Base-by-base conservation (phyloP, 2,888 invertebrate genomes). In the Ornithoptera priamus region DNA sequence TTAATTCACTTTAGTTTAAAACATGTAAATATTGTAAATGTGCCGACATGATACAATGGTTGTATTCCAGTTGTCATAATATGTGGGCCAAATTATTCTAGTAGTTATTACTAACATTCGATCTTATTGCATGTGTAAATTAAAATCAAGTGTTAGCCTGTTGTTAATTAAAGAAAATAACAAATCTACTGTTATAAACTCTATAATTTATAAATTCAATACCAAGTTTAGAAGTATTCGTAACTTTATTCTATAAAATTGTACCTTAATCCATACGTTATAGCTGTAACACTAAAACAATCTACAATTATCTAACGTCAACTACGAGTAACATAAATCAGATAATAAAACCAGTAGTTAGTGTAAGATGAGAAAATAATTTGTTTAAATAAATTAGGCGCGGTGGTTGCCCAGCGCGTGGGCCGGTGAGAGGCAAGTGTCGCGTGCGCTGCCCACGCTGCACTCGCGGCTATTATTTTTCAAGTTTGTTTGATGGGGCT, bases 381-480 rank as follows among this genome's bases (percentile, higher is more conserved):
- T 87, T 88, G 85, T 88, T 87, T 83, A 86, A 84, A 87, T 87
- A 86, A 87, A 86, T 88, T 84, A 88, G 80, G 80, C 74, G 72
- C 77, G 72, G 80, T 76, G 71, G 74, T 84, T 85, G 84, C 69
- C 72, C 71, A 73, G 76, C 74, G 88, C 88, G 88, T 87, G 85
- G 89, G 87, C 76, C 73, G 83, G 83, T 81, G 84, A 82, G 85
- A 85, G 84, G 83, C 78, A 81, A 80, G 78, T 80, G 84, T 83
- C 83, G 84, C 80, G 81, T 83, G 88, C 90, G 86, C 85, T 81
- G 79, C 90, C 90, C 86, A 90, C 90, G 87, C 86, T 63, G 71
- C 81, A 79, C 83, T 84, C 81, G 83, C 81, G 82, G 80, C 80
- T 81, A 83, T 87, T 80, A 80, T 85, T 87, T 86, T 87, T 84